Evolutionary conservation across 1,140 invertebrate species (phyloP).

Genomic region (Zaprionus camerounensis): DNA sequence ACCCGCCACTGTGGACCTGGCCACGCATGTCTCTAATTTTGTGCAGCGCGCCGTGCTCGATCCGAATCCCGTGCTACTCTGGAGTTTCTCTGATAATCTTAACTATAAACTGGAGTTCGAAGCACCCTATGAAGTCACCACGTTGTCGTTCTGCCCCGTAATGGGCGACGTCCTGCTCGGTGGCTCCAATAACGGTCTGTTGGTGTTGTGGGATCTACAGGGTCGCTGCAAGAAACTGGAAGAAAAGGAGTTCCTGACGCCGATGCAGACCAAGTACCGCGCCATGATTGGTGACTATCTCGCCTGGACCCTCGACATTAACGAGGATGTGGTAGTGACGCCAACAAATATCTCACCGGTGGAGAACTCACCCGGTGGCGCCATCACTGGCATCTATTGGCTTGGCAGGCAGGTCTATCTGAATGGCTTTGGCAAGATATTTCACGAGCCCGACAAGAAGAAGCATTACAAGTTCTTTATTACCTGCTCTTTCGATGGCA

Average conservation of each 20-base stretch:
- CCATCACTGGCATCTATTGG: slow-evolving; percentile 89
- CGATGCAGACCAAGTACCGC: slow-evolving; percentile 87
- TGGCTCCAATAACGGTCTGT: slow-evolving; percentile 89
- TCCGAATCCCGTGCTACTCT: slow-evolving; percentile 88
- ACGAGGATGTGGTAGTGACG: slow-evolving; percentile 85
- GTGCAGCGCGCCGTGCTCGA: slow-evolving; percentile 85
- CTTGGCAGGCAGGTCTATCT: slow-evolving; percentile 87
- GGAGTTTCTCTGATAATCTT: slow-evolving; percentile 89
- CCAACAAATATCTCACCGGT: slow-evolving; percentile 87
- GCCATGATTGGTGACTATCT: slow-evolving; percentile 87
- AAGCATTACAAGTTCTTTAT: slow-evolving; percentile 86
- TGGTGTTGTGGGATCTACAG: slow-evolving; percentile 90
- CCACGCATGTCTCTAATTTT: slow-evolving; percentile 43
- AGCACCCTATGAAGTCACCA: slow-evolving; percentile 87
- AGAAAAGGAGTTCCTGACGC: slow-evolving; percentile 86
- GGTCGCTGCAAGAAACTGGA: slow-evolving; percentile 88
- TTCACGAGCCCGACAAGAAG: slow-evolving; percentile 76
- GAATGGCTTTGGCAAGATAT: slow-evolving; percentile 86
- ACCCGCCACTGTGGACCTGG: slow-evolving; percentile 45
- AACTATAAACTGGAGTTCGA: slow-evolving; percentile 89
- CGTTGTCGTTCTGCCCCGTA: slow-evolving; percentile 88
- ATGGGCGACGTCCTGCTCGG: slow-evolving; percentile 89
- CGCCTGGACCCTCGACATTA: slow-evolving; percentile 88
- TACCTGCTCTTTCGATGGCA: slow-evolving; percentile 88
- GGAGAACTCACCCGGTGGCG: slow-evolving; percentile 86